Evolutionary conservation across 2,113 vertebrate species (phyloP), one percentile per base, ranked within the genome.

Genomic region (Circaetus gallicus): DNA sequence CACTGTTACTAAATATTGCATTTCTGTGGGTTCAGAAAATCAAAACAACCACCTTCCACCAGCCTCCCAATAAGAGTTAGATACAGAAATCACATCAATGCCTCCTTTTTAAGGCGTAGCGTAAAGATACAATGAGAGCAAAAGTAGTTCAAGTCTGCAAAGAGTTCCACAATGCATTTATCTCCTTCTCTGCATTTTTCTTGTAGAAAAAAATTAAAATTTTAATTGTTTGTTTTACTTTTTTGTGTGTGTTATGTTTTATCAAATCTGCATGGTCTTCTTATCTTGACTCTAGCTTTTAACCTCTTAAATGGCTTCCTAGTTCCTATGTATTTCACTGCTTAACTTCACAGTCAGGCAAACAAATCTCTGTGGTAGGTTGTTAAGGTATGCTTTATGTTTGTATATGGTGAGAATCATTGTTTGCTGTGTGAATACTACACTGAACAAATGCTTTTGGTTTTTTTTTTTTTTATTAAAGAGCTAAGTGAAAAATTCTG

Each of bases 11-110:
- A 94, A 96, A 82, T 91, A 96, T 4, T 91, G 70, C 43, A 28
- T 79, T 95, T 96, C 71, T 82, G 66, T 63, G 67, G 43, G 78
- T 72, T 94, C 74, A 56, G 58, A 73, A 90, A 93, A 87, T 76
- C 53, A 82, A 87, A 95, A 63, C 63, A 55, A 15, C 26, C 28
- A 42, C 47, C 31, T 88, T 79, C 21, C 20, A 32, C 25, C 34
- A 73, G 65, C 78, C 36, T 95, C 42, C 34, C 52, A 76, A 42
- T 42, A 38, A 7, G 29, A 66, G 13, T 66, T 53, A 71, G 58
- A 59, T 80, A 50, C 7, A 73, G 50, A 69, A 86, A 74, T 95
- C 19, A 25, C 21, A 52, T 45, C 56, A n/a, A 16, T 70, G 62
- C 12, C n/a, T 80, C n/a, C 43, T 83, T 62, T 84, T 53, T 53